Conservation (phyloP, 2,797 vertebrate genomes). For the Sebastolobus altivelis region DNA sequence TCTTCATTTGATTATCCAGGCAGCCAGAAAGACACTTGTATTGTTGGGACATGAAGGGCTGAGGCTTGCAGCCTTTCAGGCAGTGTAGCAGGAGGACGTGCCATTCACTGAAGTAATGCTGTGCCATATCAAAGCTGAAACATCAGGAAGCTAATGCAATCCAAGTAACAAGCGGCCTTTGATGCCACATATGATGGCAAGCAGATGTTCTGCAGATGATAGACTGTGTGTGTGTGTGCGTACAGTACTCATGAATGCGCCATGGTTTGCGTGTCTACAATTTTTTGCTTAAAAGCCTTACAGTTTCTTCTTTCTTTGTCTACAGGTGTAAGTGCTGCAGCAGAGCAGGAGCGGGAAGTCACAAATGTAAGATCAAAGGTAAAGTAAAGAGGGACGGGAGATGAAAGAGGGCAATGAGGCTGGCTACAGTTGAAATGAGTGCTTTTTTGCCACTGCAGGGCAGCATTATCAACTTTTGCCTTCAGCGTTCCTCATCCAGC, state of each 20-base stretch:
- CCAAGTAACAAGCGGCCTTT: conserved; percentile 68
- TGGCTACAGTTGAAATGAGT: conserved; percentile 36
- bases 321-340: conserved; percentile 63
- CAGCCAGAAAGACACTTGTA: conserved; percentile 54
- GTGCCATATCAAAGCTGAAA: conserved; percentile 65
- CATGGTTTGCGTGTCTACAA: not conserved
- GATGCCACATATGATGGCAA: conserved; percentile 66
- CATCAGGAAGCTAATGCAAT: conserved; percentile 72
- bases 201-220: conserved; percentile 73
- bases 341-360: conserved; percentile 31
- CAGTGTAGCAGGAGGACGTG: conserved; percentile 42
- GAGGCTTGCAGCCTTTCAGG: conserved; percentile 42
- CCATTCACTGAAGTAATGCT: conserved; percentile 54
- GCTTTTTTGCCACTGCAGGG: conserved; percentile 20
- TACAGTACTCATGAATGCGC: not conserved
- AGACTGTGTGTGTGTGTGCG: conserved; percentile 31
- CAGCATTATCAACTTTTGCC: conserved; percentile 40
- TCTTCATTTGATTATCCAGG: conserved; percentile 75
- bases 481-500: conserved; percentile 28
- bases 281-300: conserved; percentile 60
- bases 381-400: conserved; percentile 49
- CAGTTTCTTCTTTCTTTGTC: conserved; percentile 57
- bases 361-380: conserved; percentile 75
- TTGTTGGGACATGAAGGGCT: conserved; percentile 55
- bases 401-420: conserved; percentile 69